Base-by-base conservation (phyloP, 1,140 invertebrate species). In the Eulimnadia texana region DNA sequence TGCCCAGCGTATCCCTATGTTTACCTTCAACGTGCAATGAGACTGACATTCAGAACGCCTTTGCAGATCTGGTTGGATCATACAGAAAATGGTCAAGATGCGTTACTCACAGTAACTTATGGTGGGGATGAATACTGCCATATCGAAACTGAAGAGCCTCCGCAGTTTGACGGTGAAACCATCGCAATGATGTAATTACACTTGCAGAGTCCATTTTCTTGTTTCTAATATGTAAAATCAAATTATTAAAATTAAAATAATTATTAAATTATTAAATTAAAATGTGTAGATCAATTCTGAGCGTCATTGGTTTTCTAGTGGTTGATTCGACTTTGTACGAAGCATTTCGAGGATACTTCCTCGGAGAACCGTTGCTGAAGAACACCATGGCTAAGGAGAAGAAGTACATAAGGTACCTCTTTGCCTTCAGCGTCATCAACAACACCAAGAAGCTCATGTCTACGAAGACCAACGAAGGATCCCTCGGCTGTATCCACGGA, bases 401-500 rank as follows among this genome's bases (percentile, higher is more conserved):
- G 33, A 42, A 42, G 33, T 42, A 42, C 22, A 10, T 60, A 2
- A 28, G 24, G n/a, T 20, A 27, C n/a, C 16, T 84, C 67, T 27
- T 50, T 3, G 65, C 62, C 49, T 22, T 67, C 71, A n/a, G 51
- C 68, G 28, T 66, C 64, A 2, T 76, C 49, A 70, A 67, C 6
- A 76, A 76, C 64, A 68, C 65, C 9, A 63, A 65, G 13, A 74
- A 73, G 63, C 58, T 74, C n/a, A 53, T 74, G 49, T 67, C 64
- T 24, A 72, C 69, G 3, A 66, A 65, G 10, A 60, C 65, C 24
- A 23, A 3, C 87, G 89, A 67, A 89, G 86, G 0, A 85, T 42
- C 33, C 16, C 33, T 91, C 59, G 81, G 85, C 52, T 85, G 83
- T 3, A 73, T 91, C n/a, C 87, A 91, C 67, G 88, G 88, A 1